Base-by-base conservation (phyloP, 2,113 vertebrate species). In the Asarcornis scutulata region DNA sequence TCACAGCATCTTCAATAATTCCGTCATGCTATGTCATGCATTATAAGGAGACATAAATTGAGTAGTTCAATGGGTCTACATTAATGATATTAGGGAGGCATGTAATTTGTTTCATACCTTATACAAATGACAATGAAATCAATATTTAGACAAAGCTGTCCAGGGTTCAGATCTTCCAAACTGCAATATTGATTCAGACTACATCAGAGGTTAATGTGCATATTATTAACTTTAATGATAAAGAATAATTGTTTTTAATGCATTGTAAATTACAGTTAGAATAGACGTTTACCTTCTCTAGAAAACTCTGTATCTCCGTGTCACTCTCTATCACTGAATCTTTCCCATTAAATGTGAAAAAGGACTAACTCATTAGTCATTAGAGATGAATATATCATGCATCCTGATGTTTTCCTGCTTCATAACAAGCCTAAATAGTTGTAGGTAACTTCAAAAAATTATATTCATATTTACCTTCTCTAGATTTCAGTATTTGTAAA, bases 101-200 rank as follows among this genome's bases (percentile, higher is more conserved):
- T 97, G 97, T 98, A 98, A 98, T 99, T 98, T 98, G 98, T 97
- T 98, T 98, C 98, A 98, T 97, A 98, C 95, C 97, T 97, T 98
- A 98, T 98, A 98, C 98, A 99, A 99, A 99, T 98, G 98, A 98
- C 98, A 99, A 97, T 89, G 88, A 98, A 98, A 99, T 99, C 99
- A 98, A 99, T 99, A 98, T 96, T 95, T 97, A 98, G 97, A 98
- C 95, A 98, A 98, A 98, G 97, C 97, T 98, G 97, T 98, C 97
- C 96, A 97, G 93, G 96, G 98, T 98, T 98, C 98, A 98, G 97
- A 98, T 98, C 96, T 98, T 97, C 98, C 97, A 98, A 98, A 95
- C 92, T 95, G 94, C 88, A 94, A 78, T 98, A 99, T 99, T 97
- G 98, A 99, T 98, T 98, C 85, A 97, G 95, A 97, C 97, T 96